These are phyloP conservation scores for Bruchidius siliquastri DNA, from an alignment of 2,888 invertebrate genomes.

Conservation along the genomic window DNA sequence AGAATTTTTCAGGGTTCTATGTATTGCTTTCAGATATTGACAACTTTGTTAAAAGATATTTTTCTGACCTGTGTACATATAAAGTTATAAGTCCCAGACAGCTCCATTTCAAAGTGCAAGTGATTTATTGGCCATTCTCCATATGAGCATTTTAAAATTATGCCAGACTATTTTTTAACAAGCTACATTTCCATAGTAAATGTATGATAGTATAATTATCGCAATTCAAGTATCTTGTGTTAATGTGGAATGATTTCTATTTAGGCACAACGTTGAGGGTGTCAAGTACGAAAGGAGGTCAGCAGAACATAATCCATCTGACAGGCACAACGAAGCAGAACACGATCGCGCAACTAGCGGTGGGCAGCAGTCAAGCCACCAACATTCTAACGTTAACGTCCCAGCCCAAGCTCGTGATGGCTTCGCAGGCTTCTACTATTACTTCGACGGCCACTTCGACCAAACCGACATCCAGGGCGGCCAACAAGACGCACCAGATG, in stretches of 20 bases:
- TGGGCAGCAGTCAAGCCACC: constrained; percentile 51
- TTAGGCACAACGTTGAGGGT: constrained; percentile 49
- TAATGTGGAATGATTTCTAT: neutral
- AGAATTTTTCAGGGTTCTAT: too few species aligned
- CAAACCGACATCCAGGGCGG: constrained; percentile 20
- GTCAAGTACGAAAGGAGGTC: constrained; percentile 46
- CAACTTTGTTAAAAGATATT: too few species aligned
- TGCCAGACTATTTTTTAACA: too few species aligned
- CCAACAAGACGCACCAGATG: constrained; percentile 25
- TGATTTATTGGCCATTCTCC: too few species aligned
- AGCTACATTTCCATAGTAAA: too few species aligned
- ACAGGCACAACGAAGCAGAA: constrained; percentile 44
- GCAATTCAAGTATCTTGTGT: too few species aligned
- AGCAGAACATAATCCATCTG: constrained; percentile 52
- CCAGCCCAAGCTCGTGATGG: constrained; percentile 44
- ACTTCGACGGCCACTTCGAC: constrained; percentile 30
- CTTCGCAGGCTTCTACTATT: constrained; percentile 34
- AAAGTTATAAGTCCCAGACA: too few species aligned
- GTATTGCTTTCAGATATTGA: too few species aligned
- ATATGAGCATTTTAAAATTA: too few species aligned
- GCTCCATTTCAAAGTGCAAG: too few species aligned
- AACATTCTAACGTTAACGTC: constrained; percentile 44
- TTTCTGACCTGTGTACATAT: too few species aligned
- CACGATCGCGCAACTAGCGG: constrained; percentile 47
- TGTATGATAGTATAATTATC: too few species aligned